Percentiles rank a stretch among this genome's conserved stretches.
phyloP scores from a whole-genome alignment of 2,113 vertebrate genomes.

The Pardalotus punctatus region DNA sequence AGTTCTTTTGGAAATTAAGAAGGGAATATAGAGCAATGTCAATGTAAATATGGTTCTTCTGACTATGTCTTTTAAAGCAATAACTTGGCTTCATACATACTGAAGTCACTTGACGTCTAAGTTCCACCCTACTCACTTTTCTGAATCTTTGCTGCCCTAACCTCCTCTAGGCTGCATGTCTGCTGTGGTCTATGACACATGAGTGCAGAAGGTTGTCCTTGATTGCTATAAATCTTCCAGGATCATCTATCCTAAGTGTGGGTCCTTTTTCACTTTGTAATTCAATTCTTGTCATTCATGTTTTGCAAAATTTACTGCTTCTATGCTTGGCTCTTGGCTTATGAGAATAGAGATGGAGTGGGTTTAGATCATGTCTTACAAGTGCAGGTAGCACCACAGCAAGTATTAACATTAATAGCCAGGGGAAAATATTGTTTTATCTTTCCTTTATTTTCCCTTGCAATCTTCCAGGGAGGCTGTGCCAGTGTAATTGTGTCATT shows the following conservation, averaged over 20 bases:
- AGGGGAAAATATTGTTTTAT: neutral
- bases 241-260: neutral
- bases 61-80: too few relatives aligned
- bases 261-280: neutral
- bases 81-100: neutral
- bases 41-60: too few relatives aligned
- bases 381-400: neutral
- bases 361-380: neutral
- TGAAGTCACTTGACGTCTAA: neutral
- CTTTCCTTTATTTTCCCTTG: neutral
- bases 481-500: slow-evolving; percentile 94
- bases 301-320: neutral
- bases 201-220: neutral
- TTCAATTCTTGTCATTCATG: neutral
- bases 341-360: neutral
- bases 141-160: neutral
- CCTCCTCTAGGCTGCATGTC: neutral
- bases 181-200: neutral
- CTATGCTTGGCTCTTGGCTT: neutral
- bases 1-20: neutral
- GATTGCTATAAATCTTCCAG: neutral
- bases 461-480: slow-evolving; percentile 87
- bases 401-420: neutral
- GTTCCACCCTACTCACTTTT: neutral
- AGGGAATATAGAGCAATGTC: too few relatives aligned